Evolutionary conservation across 2,888 invertebrate species (phyloP), one percentile per base, ranked within the genome.

Genomic region (Eremobia ochroleuca): DNA sequence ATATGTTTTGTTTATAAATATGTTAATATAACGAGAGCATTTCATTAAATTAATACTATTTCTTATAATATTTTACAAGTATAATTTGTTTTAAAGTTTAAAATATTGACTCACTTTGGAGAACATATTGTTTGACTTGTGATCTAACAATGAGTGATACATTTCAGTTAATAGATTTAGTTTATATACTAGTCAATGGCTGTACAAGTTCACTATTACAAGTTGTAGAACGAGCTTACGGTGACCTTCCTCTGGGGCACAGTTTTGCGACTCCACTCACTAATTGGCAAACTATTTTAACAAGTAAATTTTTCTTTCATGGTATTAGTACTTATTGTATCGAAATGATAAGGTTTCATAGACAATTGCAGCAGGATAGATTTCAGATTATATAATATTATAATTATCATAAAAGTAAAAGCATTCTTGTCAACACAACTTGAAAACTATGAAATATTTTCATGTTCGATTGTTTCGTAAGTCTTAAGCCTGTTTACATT

Each of bases 141-240:
- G 89, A 88, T 83, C 85, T 85, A 87, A 87, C 88, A 92, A 79
- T 89, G 88, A 91, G 85, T 92, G 91, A 91, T 92, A 90, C 40
- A 79, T 70, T 82, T 66, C 15, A 65, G 52, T 3, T 64, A 28
- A 55, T 59, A 37, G 3, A 64, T 73, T 64, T 69, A 76, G 70
- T 80, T 85, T 85, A 83, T 85, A 86, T 85, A 86, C 95, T 62
- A 59, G 43, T 68, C 52, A 28, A 66, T 37, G 34, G 18, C 49
- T 59, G 46, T 28, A 64, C 72, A 79, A 66, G 69, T 73, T 83
- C 55, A 74, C 6, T 40, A 67, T 40, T 74, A 72, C 46, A 74
- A 65, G 73, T 86, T 65, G 61, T 72, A 61, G 62, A 77, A 65
- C 79, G 31, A 70, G 79, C 76, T 83, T 79, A 75, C 13, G 28